These are phyloP conservation scores for Drosophila lacertosa DNA, from an alignment of 1,140 invertebrate species.

Conservation along the genomic window DNA sequence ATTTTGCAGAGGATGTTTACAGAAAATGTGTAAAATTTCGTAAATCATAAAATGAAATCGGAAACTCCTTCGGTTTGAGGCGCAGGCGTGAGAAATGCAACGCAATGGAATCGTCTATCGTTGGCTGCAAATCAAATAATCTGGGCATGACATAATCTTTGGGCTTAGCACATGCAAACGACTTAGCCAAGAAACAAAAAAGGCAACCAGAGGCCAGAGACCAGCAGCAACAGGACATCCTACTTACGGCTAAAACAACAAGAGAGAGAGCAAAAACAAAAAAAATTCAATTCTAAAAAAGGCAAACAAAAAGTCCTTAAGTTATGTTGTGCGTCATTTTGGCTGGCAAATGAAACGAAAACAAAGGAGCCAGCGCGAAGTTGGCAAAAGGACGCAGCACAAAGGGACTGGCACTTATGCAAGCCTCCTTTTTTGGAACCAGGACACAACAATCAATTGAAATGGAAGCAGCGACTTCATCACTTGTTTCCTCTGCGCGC, in stretches of 20 bases:
- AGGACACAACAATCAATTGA: conserved; percentile 75
- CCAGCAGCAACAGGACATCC: conserved; percentile 74
- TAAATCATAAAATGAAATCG: conserved; percentile 62
- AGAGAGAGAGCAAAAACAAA: conserved; percentile 15
- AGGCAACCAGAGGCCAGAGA: conserved; percentile 46
- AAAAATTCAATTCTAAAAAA: conserved; percentile 70
- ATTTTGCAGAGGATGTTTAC: conserved; percentile 46
- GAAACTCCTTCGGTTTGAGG: conserved; percentile 45
- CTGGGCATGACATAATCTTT: conserved; percentile 76
- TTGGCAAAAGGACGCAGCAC: conserved; percentile 28
- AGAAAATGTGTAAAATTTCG: conserved; percentile 72
- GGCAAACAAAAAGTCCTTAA: conserved; percentile 84
- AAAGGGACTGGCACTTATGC: conserved; percentile 64
- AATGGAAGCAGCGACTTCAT: conserved; percentile 83
- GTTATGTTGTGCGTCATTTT: conserved; percentile 78
- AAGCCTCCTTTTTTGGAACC: conserved; percentile 42
- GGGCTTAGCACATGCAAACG: conserved; percentile 69
- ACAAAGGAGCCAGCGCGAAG: conserved; percentile 54
- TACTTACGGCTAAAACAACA: conserved; percentile 54
- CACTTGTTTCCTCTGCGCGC: conserved; percentile 78
- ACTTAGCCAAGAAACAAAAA: conserved; percentile 43
- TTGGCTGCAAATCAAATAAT: conserved; percentile 52
- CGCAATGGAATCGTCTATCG: conserved; percentile 54
- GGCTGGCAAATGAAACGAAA: conserved; percentile 55
- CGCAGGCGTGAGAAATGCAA: conserved; percentile 76